Evolutionary conservation across 2,113 vertebrate genomes (phyloP).

Genomic region (Bubo bubo): DNA sequence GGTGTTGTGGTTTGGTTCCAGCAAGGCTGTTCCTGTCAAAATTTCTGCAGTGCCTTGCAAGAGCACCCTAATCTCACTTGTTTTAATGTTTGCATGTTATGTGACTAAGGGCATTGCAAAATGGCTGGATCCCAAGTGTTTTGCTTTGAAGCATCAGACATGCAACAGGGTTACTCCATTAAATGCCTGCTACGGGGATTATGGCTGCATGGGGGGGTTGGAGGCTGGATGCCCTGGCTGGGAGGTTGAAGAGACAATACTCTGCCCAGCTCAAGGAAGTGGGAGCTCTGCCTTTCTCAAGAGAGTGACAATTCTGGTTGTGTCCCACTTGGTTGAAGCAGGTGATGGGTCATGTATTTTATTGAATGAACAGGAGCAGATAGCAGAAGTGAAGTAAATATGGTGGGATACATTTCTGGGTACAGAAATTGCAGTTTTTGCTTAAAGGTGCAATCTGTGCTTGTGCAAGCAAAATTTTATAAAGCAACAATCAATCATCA

Average conservation of each 20-base stretch:
- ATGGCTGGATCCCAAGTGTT: background rate
- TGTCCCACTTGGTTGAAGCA: background rate
- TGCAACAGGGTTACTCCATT: background rate
- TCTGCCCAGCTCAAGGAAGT: background rate
- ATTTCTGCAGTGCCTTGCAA: background rate
- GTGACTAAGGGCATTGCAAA: background rate
- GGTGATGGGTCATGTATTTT: background rate
- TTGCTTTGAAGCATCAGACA: background rate
- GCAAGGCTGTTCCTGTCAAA: background rate
- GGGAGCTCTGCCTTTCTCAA: background rate
- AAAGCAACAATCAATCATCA: background rate
- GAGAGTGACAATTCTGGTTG: background rate
- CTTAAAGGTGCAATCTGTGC: background rate
- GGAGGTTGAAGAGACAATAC: background rate
- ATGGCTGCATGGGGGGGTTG: accelerated
- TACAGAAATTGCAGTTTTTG: background rate
- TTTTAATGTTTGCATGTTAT: background rate
- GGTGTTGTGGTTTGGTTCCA: background rate
- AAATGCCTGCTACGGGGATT: background rate
- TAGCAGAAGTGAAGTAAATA: background rate
- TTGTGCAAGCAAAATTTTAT: background rate
- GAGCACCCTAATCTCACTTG: background rate
- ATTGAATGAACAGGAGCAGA: background rate
- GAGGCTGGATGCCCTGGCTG: background rate
- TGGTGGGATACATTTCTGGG: background rate